Base-by-base conservation (phyloP, 2,888 invertebrate species). In the Sinohyriopsis cumingii region DNA sequence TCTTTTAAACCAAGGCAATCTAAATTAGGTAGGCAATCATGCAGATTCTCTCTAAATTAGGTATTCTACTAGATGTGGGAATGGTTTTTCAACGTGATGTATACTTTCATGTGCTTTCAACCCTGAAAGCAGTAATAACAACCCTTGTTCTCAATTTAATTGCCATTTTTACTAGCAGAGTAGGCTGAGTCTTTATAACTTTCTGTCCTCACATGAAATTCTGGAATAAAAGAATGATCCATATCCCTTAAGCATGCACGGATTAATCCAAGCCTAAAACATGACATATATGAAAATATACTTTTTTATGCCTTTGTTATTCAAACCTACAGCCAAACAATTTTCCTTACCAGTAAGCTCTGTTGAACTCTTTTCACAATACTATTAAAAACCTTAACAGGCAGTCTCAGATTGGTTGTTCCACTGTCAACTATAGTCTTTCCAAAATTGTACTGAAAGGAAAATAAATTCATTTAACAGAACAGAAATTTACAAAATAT, bases 371-470 rank as follows among this genome's bases (percentile, higher is more conserved):
- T 60, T n/a, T 60, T 19, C 18, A 84, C 80, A 5, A 86, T 53
- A n/a, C 73, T 69, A 33, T 82, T 71, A 74, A 82, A 90, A 3
- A 93, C 90, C 69, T 84, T 84, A 71, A 90, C 89, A 1, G 93
- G 93, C 67, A 93, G 84, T 73, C 92, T 90, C 56, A 93, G 91
- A 85, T 93, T 92, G 4, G 93, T 93, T 0, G 93, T 93, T 0
- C 93, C 93, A 80, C 93, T 93, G 80, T 93, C 93, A 0, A 93
- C 91, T 66, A 93, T 93, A 73, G 93, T 92, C 81, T 93, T 93
- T 76, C 92, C 92, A 73, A 90, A 90, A 82, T 93, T 93, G 57
- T 93, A 89, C 86, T 91, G 84, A 63, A 81, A 82, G 28, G 67
- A 59, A 67, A 71, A 63, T 54, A 55, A 67, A 22, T 63, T 24